Evolutionary conservation across 2,888 invertebrate species (phyloP).

Genomic region (Agrochola macilenta): DNA sequence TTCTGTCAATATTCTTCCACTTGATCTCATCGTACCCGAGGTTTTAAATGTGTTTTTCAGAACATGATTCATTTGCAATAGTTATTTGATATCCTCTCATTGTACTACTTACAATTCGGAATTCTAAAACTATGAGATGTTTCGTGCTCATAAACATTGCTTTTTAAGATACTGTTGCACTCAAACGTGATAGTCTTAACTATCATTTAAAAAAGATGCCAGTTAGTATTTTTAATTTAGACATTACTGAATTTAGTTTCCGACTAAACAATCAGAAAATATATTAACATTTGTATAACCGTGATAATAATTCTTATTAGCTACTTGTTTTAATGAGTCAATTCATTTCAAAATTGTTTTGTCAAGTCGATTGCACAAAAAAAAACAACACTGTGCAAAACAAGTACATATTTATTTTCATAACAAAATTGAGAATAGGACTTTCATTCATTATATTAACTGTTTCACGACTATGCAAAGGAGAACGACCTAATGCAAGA

Average conservation of each 20-base stretch:
- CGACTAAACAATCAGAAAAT: constrained; percentile 39
- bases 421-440: constrained; percentile 42
- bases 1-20: constrained; percentile 23
- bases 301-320: constrained; percentile 47
- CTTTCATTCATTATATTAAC: constrained; percentile 5
- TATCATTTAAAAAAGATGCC: neutral
- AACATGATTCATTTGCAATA: constrained; percentile 7
- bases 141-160: neutral
- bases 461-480: constrained; percentile 46
- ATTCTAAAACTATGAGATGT: constrained; percentile 7
- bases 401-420: constrained; percentile 28
- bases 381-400: constrained; percentile 47
- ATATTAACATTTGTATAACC: constrained; percentile 51
- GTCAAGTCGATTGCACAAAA: constrained; percentile 43
- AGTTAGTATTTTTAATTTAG: constrained; percentile 18
- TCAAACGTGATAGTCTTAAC: neutral
- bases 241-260: constrained; percentile 29
- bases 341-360: constrained; percentile 32
- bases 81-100: constrained; percentile 4
- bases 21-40: neutral
- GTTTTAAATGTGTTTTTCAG: neutral
- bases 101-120: constrained; percentile 8
- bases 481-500: constrained; percentile 22
- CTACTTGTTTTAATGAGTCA: constrained; percentile 40
- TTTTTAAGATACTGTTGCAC: constrained; percentile 4